Evolutionary conservation across 53 echinoderm and acorn worm species (phyloP), one percentile per base, ranked within the genome.

Genomic region (Crossaster papposus): DNA sequence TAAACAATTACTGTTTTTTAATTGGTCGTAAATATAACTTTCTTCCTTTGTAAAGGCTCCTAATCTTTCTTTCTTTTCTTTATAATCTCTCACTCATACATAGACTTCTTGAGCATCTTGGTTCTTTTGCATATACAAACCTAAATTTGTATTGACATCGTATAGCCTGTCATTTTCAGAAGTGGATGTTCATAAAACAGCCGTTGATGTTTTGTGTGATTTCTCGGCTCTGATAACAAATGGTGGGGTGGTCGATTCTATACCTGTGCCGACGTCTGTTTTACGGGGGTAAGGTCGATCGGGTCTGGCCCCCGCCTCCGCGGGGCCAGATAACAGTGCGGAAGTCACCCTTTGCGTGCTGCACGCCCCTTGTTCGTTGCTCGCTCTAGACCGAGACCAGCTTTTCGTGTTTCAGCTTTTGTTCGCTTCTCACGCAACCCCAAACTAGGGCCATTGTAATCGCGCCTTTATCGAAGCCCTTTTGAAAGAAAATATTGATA

Each of bases 361-460:
- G 68, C 58, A 28, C 68, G 4, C 68, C 68, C 7, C 22, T 63
- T 65, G 65, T 24, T 64, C 68, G 50, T n/a, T n/a, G n/a, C n/a
- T n/a, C 44, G 33, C 63, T 54, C 10, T 87, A n/a, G 64, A 87
- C 63, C 87, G 87, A 62, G 77, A 87, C 87, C 87, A 36, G 62
- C 35, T 76, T n/a, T 87, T 73, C 53, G 87, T 87, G 87, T 77
- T 72, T 62, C 37, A 38, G 58, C 87, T 22, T 54, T 87, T 87
- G 87, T 87, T 1, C 36, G 68, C 87, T 87, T 87, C 87, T 87
- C 87, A 87, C 87, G 87, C 87, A 87, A 87, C 76, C 87, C 87
- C 76, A 77, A 87, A 75, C 87, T 87, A 14, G 76, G 76, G 75
- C 87, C 62, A 87, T 87, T 87, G 87, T 87, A 55, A 87, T 87